A percentile compares a stretch with the other conserved stretches of the same genome.
These are phyloP conservation scores for Tholera decimalis DNA, from an alignment of 2,888 invertebrate genomes.

Conservation along the genomic window DNA sequence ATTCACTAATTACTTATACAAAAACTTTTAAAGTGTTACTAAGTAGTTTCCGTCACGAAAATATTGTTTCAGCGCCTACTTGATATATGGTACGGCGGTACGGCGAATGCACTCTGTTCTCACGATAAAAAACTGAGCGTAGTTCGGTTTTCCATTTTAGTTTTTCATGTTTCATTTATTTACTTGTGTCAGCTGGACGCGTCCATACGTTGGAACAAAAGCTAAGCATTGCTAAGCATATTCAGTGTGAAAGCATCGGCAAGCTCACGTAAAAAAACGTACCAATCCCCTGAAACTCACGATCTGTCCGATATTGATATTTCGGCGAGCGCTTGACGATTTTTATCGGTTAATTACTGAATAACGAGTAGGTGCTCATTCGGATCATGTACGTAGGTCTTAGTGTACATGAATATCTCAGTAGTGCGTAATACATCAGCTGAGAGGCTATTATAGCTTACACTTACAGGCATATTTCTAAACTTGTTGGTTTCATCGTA, in stretches of 20 bases:
- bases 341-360: slow-evolving; percentile 55
- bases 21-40: slow-evolving; percentile 23
- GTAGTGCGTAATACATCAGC: not conserved
- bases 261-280: slow-evolving; percentile 51
- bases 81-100: slow-evolving; percentile 10
- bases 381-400: not conserved
- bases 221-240: slow-evolving; percentile 61
- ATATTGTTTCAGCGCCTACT: slow-evolving; percentile 36
- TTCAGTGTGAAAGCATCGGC: slow-evolving; percentile 52
- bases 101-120: slow-evolving; percentile 12
- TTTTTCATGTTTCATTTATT: slow-evolving; percentile 49
- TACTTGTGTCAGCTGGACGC: slow-evolving; percentile 53
- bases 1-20: slow-evolving; percentile 33
- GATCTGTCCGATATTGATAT: slow-evolving; percentile 71
- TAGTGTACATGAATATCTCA: slow-evolving; percentile 4
- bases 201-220: slow-evolving; percentile 55
- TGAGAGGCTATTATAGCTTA: not conserved
- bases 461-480: too few species aligned
- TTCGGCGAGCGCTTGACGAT: slow-evolving; percentile 52
- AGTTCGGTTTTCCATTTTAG: slow-evolving; percentile 43
- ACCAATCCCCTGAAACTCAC: slow-evolving; percentile 48
- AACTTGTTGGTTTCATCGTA: too few species aligned
- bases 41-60: slow-evolving; percentile 34
- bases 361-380: slow-evolving; percentile 15
- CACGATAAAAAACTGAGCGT: slow-evolving; percentile 26